Conservation (phyloP, 2,113 vertebrate genomes). For the Perca flavescens region DNA sequence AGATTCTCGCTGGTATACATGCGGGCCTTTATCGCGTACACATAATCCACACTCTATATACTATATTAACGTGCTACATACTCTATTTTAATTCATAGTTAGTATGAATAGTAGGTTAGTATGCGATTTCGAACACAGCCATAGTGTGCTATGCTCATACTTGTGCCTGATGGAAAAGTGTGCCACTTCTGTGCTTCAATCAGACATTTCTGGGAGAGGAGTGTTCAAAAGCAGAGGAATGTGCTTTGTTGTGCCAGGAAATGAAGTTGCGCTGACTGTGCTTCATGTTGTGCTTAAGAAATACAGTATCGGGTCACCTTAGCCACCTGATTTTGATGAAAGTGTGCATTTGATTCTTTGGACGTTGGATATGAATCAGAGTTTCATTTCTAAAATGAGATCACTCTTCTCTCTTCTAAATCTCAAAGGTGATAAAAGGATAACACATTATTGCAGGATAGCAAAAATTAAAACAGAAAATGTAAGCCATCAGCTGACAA, state of each 20-base stretch:
- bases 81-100: too few species aligned
- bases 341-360: conserved; percentile 62
- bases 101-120: too few species aligned
- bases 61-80: too few species aligned
- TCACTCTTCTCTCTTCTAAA: conserved; percentile 23
- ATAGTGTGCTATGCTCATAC: conserved; percentile 37
- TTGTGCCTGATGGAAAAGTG: conserved; percentile 26
- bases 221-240: conserved; percentile 47
- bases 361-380: conserved; percentile 25
- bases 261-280: conserved; percentile 50
- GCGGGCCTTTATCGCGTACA: too few species aligned
- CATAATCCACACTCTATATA: too few species aligned
- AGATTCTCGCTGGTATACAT: too few species aligned
- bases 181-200: conserved; percentile 56
- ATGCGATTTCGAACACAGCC: too few species aligned
- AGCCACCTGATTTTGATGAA: conserved; percentile 37
- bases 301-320: conserved; percentile 51
- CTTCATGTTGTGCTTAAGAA: conserved; percentile 65
- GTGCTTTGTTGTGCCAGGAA: conserved; percentile 60
- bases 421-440: conserved; percentile 46
- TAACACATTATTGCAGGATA: conserved; percentile 49
- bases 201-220: conserved; percentile 8
- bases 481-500: conserved; percentile 33
- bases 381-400: conserved; percentile 49
- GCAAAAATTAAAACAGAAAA: conserved; percentile 34